Conservation (phyloP, 2,888 invertebrate species). For the Rhamnusium bicolor region DNA sequence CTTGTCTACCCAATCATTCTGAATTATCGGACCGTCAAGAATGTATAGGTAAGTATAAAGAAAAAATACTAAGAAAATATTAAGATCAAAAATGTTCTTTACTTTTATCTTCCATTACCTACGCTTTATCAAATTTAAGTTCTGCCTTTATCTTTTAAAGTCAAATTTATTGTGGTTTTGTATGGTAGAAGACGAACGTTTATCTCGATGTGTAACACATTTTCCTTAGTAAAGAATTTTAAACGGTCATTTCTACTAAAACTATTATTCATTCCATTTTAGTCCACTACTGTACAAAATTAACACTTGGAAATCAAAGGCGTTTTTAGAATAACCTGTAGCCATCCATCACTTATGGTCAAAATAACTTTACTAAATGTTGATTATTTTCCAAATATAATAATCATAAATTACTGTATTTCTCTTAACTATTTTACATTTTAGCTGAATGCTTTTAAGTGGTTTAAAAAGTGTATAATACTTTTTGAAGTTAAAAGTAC, state of each 20-base stretch:
- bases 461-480: not conserved
- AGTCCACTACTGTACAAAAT: not conserved
- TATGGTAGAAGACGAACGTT: not conserved
- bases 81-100: not conserved
- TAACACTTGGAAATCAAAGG: not conserved
- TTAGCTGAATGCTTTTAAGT: not conserved
- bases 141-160: not conserved
- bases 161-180: not conserved
- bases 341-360: not conserved
- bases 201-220: not conserved
- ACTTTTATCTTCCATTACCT: not conserved
- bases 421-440: not conserved
- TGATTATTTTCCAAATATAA: not conserved
- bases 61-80: not conserved
- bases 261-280: no score
- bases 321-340: not conserved
- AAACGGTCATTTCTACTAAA: no score
- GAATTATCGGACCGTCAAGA: constrained; percentile 78
- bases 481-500: not conserved
- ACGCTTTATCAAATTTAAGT: not conserved
- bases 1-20: constrained; percentile 80
- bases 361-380: not conserved
- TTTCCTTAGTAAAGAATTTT: no score
- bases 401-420: not conserved
- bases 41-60: constrained; percentile 73